These are phyloP conservation scores for Folsomia manolachei DNA, from an alignment of 2,888 invertebrate species.

Conservation along the genomic window DNA sequence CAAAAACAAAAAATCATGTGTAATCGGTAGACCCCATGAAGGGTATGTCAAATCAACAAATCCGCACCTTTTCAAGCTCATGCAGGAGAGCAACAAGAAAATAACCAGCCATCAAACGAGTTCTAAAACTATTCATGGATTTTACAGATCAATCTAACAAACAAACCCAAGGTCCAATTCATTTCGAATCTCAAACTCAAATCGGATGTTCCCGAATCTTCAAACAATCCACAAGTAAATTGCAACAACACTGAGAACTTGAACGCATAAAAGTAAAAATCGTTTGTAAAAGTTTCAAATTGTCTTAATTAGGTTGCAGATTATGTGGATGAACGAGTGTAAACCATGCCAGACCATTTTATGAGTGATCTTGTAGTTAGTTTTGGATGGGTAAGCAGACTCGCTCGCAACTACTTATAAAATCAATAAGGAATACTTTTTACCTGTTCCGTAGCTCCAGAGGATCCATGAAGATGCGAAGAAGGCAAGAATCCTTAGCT, in stretches of 20 bases:
- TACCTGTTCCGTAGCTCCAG: conserved; percentile 49
- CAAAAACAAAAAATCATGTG: too few relatives aligned
- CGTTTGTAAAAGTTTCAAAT: too few relatives aligned
- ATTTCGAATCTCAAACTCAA: background rate
- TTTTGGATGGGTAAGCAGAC: background rate
- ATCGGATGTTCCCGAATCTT: background rate
- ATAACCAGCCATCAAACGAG: background rate
- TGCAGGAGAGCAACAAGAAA: background rate
- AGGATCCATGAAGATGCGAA: conserved; percentile 46
- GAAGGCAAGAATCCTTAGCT: conserved; percentile 36
- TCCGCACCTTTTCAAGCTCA: background rate
- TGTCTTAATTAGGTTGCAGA: too few relatives aligned
- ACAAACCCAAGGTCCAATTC: background rate
- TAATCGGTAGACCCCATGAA: background rate
- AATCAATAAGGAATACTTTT: background rate
- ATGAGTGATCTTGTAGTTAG: too few relatives aligned
- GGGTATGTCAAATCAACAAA: background rate
- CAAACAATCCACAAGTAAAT: background rate
- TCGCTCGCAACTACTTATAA: background rate
- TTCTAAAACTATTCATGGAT: background rate
- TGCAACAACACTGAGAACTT: background rate
- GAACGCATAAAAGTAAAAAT: too few relatives aligned
- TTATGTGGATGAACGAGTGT: too few relatives aligned
- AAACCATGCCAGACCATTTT: too few relatives aligned
- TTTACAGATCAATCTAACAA: background rate